These are phyloP conservation scores for Leuciscus idus DNA, from an alignment of 2,113 vertebrate genomes.

Conservation along the genomic window DNA sequence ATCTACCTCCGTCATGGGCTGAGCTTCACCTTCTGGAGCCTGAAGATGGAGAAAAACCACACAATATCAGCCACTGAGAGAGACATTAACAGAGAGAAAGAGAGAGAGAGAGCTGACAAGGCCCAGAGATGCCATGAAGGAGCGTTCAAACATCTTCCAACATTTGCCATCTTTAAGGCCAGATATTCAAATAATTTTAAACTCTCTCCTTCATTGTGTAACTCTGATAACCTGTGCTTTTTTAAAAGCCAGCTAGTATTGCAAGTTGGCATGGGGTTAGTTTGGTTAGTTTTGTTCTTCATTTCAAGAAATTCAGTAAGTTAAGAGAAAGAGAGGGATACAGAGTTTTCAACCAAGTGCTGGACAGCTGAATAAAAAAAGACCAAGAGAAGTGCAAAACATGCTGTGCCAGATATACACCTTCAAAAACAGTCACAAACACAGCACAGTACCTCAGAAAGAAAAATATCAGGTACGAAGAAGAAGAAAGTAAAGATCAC, in stretches of 20 bases:
- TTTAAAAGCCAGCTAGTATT: neutral
- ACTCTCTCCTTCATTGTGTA: slow-evolving; percentile 35
- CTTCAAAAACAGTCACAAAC: slow-evolving; percentile 41
- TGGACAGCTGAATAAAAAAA: slow-evolving; percentile 11
- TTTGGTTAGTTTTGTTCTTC: slow-evolving; percentile 47
- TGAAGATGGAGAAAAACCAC: slow-evolving; percentile 63
- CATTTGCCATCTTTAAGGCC: neutral
- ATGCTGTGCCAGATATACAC: neutral
- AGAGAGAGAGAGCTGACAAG: slow-evolving; percentile 21
- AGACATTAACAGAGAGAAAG: slow-evolving; percentile 1
- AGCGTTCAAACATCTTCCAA: slow-evolving; percentile 1
- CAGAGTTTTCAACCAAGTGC: slow-evolving; percentile 18
- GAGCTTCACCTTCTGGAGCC: slow-evolving; percentile 89
- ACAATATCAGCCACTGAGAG: neutral
- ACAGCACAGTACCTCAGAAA: slow-evolving; percentile 46
- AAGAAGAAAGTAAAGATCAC: slow-evolving; percentile 31
- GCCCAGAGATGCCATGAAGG: slow-evolving; percentile 42
- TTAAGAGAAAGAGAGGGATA: slow-evolving; percentile 18
- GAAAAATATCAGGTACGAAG: slow-evolving; percentile 28
- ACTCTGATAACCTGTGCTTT: slow-evolving; percentile 10
- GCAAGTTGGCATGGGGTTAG: slow-evolving; percentile 39
- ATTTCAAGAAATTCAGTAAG: slow-evolving; percentile 23
- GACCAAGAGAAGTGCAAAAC: slow-evolving; percentile 10
- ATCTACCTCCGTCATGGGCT: slow-evolving; percentile 95
- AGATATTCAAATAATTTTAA: slow-evolving; percentile 16